Conservation (phyloP, 2,113 vertebrate genomes). For the Coracopsis vasa region DNA sequence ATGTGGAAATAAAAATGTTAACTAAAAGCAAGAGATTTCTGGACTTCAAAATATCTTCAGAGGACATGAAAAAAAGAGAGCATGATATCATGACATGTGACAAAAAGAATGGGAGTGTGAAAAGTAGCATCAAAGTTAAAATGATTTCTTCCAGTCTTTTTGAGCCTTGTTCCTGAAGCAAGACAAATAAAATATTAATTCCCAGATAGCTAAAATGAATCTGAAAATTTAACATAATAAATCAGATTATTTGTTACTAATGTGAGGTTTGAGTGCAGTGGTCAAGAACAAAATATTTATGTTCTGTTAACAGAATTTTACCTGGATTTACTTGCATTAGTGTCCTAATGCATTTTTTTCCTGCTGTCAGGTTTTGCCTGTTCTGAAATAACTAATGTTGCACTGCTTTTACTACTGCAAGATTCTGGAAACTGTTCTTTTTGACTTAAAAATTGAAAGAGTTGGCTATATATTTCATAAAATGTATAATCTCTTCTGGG, state of each 20-base stretch:
- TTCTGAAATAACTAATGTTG: not conserved
- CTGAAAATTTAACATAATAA: not conserved
- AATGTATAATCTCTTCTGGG: not conserved
- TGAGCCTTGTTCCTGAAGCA: not conserved
- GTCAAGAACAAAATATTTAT: not conserved
- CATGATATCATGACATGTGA: not conserved
- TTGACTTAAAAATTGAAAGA: not conserved
- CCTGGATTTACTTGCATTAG: not conserved
- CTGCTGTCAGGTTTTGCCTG: not conserved
- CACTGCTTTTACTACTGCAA: not conserved
- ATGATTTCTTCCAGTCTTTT: not conserved
- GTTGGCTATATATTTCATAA: not conserved
- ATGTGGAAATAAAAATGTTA: not conserved
- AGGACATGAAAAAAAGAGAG: not conserved
- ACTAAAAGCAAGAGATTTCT: not conserved
- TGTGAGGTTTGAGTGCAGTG: not conserved
- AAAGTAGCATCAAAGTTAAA: not conserved
- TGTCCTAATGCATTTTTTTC: not conserved
- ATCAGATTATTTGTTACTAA: not conserved
- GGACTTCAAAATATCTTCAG: not conserved
- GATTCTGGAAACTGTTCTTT: not conserved
- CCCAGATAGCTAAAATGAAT: not conserved
- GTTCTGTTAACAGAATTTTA: not conserved
- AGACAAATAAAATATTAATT: not conserved
- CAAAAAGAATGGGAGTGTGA: not conserved